phyloP scores from a whole-genome alignment of 2,113 vertebrate species.

The Etheostoma cragini region DNA sequence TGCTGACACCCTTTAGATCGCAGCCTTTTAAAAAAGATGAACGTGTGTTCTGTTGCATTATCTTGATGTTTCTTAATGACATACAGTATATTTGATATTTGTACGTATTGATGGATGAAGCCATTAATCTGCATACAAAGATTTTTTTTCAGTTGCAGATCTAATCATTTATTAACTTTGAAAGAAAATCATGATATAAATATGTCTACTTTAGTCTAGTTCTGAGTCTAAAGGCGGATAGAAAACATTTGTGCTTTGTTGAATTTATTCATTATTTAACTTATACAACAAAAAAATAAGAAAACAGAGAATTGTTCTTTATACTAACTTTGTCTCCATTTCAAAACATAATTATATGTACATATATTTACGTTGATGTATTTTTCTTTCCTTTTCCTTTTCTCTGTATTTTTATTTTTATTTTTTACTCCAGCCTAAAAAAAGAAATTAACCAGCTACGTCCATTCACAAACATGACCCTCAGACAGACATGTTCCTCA shows the following conservation, averaged over 20 bases:
- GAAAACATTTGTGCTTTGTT: neutral
- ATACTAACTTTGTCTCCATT: neutral
- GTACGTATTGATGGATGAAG: too few species aligned
- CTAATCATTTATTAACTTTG: neutral
- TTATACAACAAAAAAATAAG: neutral
- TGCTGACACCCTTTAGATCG: constrained; percentile 9
- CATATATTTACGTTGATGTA: neutral
- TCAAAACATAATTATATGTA: neutral
- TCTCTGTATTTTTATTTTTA: too few species aligned
- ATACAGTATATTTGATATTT: too few species aligned
- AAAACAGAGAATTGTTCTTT: neutral
- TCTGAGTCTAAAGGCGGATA: neutral
- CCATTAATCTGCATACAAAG: too few species aligned
- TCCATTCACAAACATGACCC: neutral
- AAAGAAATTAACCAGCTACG: neutral
- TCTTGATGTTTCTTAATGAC: too few species aligned
- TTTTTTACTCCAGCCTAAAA: too few species aligned
- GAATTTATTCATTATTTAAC: neutral
- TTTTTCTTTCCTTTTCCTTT: neutral
- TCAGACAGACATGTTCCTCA: neutral
- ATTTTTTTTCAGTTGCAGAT: neutral
- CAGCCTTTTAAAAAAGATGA: too few species aligned
- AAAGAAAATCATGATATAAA: neutral
- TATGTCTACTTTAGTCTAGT: neutral
- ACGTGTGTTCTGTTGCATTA: too few species aligned